phyloP scores from a whole-genome alignment of 2,888 invertebrate genomes.

The Himalopsyche anomala region DNA sequence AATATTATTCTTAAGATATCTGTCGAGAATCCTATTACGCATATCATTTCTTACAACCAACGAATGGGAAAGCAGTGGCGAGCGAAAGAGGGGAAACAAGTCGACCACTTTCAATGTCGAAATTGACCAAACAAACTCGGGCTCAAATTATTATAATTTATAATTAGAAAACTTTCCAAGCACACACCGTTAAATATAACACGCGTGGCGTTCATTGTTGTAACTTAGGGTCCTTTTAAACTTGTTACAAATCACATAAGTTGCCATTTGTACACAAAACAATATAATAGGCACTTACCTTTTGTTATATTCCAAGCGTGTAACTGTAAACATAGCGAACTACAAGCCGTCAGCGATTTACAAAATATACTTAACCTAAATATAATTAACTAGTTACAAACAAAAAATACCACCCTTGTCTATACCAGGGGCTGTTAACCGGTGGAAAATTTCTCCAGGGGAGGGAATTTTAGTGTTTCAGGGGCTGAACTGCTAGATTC shows the following conservation, averaged over 20 bases:
- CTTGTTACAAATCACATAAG: conserved; percentile 22
- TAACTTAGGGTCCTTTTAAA: background rate
- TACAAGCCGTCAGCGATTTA: background rate
- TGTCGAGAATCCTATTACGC: too few species aligned
- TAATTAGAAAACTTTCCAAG: conserved; percentile 35
- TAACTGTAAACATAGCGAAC: background rate
- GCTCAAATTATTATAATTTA: background rate
- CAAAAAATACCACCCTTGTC: background rate
- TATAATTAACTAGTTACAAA: conserved; percentile 11
- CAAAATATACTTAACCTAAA: background rate
- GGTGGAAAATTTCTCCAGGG: too few species aligned
- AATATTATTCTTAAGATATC: too few species aligned
- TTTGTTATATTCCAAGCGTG: conserved; percentile 22
- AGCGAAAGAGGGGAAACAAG: too few species aligned
- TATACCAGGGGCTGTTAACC: too few species aligned
- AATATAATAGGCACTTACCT: conserved; percentile 11
- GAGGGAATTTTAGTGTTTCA: too few species aligned
- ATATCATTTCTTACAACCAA: too few species aligned
- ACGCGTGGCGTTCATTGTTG: background rate
- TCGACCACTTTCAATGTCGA: too few species aligned
- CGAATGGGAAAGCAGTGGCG: too few species aligned
- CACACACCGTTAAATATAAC: background rate
- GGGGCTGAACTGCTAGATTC: too few species aligned
- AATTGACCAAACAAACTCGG: background rate
- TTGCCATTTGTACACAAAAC: background rate